These are phyloP conservation scores for Hypothenemus hampei DNA, from an alignment of 1,140 invertebrate species.

Conservation along the genomic window DNA sequence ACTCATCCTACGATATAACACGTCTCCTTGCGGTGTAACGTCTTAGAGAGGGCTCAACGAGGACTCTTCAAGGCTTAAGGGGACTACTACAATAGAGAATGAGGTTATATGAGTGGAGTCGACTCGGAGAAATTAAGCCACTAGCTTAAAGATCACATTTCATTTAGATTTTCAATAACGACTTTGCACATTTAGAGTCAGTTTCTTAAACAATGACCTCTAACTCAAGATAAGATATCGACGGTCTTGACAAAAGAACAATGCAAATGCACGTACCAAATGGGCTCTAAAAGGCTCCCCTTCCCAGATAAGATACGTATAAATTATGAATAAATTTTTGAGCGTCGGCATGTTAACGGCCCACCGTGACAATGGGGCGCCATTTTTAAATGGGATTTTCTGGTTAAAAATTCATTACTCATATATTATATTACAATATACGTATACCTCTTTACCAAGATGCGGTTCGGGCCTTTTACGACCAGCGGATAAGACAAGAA, in stretches of 20 bases:
- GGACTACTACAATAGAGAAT: too few relatives aligned
- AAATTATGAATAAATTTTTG: slow-evolving; percentile 26
- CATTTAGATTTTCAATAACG: too few relatives aligned
- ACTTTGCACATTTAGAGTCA: too few relatives aligned
- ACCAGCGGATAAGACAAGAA: slow-evolving; percentile 21
- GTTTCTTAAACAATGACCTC: too few relatives aligned
- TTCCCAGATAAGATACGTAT: slow-evolving; percentile 22
- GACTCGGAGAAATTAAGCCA: too few relatives aligned
- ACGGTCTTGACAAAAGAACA: too few relatives aligned
- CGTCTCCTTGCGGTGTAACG: neutral
- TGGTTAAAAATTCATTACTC: slow-evolving; percentile 24
- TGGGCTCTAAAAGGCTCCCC: slow-evolving; percentile 18
- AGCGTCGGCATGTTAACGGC: slow-evolving; percentile 12
- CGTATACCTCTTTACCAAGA: slow-evolving; percentile 5
- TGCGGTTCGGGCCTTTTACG: slow-evolving; percentile 10
- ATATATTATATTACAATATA: slow-evolving; percentile 22
- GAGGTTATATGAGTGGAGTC: too few relatives aligned
- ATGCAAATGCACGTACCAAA: neutral
- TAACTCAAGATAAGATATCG: too few relatives aligned
- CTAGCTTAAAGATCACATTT: too few relatives aligned
- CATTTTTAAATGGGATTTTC: slow-evolving; percentile 23
- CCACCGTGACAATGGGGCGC: slow-evolving; percentile 21
- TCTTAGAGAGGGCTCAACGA: slow-evolving; percentile 15
- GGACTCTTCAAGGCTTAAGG: too few relatives aligned
- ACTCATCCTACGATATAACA: slow-evolving; percentile 13